Base-by-base conservation (phyloP, 2,797 vertebrate genomes). In the Rhynchotus rufescens region DNA sequence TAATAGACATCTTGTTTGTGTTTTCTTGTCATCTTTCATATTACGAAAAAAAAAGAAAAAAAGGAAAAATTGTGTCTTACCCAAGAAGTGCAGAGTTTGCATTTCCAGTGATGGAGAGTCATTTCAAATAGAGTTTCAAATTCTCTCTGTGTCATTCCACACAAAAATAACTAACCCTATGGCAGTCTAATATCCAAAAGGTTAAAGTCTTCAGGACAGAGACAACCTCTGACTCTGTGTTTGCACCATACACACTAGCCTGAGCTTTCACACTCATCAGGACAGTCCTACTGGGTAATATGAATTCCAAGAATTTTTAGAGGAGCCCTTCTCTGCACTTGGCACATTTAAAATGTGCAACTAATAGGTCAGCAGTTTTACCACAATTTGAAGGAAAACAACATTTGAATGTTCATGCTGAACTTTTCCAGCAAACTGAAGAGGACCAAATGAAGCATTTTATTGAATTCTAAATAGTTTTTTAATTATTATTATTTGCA, bases 371-470 rank as follows among this genome's bases (percentile, higher is more conserved):
- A 93, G 86, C 90, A 92, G 42, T 80, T 94, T 87, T 86, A 5
- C 3, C 47, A 73, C 20, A 36, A 72, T 80, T 32, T 75, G 66
- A 90, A 86, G 83, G 77, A 92, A 89, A 2, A 21, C 59, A 90
- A 69, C 23, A 66, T 77, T 90, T 73, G 60, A 95, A 67, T 49
- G 69, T 30, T 93, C 68, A 3, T 38, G 66, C 44, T 85, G 82
- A 90, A 90, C 90, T 95, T 93, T 81, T 89, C 74, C 81, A 87
- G 86, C 74, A 76, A 93, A 83, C 34, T 87, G 86, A 94, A 95
- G 86, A 90, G 93, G 67, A 90, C 69, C 56, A 94, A 87, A 95
- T 90, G 62, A 92, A 93, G 56, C 25, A 0, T 87, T 90, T 80
- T 89, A 79, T 45, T 71, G 74, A 80, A 74, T 88, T 89, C 87